These are phyloP conservation scores for Malacoraja senta DNA, from an alignment of 2,797 vertebrate genomes.

Conservation along the genomic window DNA sequence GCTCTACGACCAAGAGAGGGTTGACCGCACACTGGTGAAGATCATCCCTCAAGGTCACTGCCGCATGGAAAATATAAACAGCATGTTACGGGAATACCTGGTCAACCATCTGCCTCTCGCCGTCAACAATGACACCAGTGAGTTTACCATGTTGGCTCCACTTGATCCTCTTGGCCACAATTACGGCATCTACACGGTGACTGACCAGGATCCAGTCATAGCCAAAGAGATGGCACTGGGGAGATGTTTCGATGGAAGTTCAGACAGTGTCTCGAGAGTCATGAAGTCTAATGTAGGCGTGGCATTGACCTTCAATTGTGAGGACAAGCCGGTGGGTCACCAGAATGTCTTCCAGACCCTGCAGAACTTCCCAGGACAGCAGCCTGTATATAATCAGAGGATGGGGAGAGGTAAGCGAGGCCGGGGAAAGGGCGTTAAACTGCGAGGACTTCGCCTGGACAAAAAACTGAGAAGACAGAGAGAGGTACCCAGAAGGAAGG, in stretches of 20 bases:
- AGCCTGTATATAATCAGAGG: conserved; percentile 8
- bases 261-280: conserved; percentile 79
- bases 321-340: conserved; percentile 62
- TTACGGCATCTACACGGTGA: conserved; percentile 96
- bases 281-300: conserved; percentile 87
- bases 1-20: conserved; percentile 88
- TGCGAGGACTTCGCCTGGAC: neutral
- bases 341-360: conserved; percentile 79
- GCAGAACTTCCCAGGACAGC: conserved; percentile 58
- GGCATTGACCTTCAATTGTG: conserved; percentile 81
- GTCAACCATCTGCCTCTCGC: conserved; percentile 90
- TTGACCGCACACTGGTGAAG: conserved; percentile 87
- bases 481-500: no score
- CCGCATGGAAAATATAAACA: conserved; percentile 76
- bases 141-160: conserved; percentile 94
- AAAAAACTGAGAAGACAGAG: neutral
- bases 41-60: conserved; percentile 90
- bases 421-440: neutral
- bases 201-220: conserved; percentile 85
- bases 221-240: conserved; percentile 95
- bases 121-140: conserved; percentile 89
- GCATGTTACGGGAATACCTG: conserved; percentile 89
- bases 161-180: conserved; percentile 93
- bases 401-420: neutral
- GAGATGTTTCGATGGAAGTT: conserved; percentile 89